Percentiles rank a stretch among this genome's conserved stretches.
Evolutionary conservation across 2,797 vertebrate species (phyloP).

Genomic region (Manis pentadactyla): DNA sequence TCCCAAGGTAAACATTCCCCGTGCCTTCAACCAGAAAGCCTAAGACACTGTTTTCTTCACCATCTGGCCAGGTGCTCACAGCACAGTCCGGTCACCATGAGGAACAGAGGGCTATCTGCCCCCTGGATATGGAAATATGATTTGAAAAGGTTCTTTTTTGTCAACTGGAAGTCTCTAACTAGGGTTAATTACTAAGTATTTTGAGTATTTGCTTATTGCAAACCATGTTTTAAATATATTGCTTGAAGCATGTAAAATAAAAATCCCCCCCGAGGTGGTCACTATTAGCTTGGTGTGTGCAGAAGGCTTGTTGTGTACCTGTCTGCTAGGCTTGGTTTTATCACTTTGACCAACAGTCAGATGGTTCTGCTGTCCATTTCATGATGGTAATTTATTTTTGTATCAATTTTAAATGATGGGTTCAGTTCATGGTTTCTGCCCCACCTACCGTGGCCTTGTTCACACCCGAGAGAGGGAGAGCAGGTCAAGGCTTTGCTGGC

Average conservation of each 20-base stretch:
- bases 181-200: neutral
- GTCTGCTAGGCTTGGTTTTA: neutral
- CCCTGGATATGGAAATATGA: neutral
- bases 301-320: neutral
- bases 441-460: neutral
- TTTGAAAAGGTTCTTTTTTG: neutral
- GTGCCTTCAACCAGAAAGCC: neutral
- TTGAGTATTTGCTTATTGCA: neutral
- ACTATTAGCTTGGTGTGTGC: neutral
- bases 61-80: neutral
- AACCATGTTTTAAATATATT: neutral
- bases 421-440: neutral
- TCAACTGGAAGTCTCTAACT: neutral
- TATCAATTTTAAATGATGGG: neutral
- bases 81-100: neutral
- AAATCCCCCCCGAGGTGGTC: neutral
- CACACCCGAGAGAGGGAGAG: neutral
- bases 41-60: neutral
- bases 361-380: neutral
- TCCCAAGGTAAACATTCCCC: conserved; percentile 19
- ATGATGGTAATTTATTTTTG: neutral
- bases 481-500: neutral
- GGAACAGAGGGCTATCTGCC: neutral
- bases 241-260: neutral
- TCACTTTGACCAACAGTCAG: neutral